These are phyloP conservation scores for Ceratotherium simum DNA, from an alignment of 2,113 vertebrate genomes.

Conservation along the genomic window DNA sequence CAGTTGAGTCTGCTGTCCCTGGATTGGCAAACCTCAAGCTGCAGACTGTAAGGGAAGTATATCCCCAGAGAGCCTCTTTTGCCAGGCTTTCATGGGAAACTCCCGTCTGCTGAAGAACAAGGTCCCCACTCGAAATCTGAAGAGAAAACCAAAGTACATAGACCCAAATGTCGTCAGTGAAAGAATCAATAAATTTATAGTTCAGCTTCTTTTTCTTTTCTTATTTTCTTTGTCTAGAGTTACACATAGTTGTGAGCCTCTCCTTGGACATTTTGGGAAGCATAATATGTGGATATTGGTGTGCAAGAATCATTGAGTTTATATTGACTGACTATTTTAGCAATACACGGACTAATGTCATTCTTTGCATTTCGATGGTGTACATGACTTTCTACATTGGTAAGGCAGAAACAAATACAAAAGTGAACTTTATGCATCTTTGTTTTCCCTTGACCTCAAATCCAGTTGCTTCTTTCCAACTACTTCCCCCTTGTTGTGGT, in stretches of 20 bases:
- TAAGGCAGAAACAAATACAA: conserved; percentile 59
- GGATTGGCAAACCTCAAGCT: background rate
- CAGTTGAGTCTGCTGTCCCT: background rate
- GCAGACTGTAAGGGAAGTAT: background rate
- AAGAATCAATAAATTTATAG: background rate
- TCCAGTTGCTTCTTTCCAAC: background rate
- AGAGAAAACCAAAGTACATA: background rate
- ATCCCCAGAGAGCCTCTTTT: background rate
- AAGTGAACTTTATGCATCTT: background rate
- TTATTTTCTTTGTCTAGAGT: conserved; percentile 48
- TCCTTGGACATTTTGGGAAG: conserved; percentile 53
- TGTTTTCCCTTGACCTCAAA: background rate
- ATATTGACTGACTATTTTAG: conserved; percentile 68
- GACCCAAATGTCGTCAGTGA: background rate
- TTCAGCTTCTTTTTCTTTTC: background rate
- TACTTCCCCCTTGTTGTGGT: background rate
- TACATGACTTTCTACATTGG: conserved; percentile 79
- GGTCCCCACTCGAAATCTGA: background rate
- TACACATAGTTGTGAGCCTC: background rate
- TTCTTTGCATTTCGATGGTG: conserved; percentile 75
- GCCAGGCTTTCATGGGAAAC: background rate
- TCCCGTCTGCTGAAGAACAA: background rate
- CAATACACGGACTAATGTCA: conserved; percentile 58
- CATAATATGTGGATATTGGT: conserved; percentile 50
- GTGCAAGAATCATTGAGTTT: conserved; percentile 60